phyloP scores from a whole-genome alignment of 2,797 vertebrate species.

The Karalla daura region DNA sequence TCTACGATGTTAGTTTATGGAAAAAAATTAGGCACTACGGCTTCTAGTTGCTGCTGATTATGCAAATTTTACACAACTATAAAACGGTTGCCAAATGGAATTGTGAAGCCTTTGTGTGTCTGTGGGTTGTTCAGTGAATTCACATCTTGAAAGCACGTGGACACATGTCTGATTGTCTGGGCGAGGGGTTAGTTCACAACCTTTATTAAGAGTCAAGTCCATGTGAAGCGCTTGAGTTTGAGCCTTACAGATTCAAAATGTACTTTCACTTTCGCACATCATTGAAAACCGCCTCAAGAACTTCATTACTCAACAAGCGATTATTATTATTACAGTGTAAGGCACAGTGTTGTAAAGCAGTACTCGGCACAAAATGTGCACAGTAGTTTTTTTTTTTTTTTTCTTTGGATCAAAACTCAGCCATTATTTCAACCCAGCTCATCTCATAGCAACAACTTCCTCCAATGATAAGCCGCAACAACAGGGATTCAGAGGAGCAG shows the following conservation, averaged over 20 bases:
- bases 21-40: no score
- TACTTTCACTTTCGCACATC: not conserved
- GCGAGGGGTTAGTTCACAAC: conserved; percentile 41
- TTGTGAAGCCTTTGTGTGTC: no score
- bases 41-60: no score
- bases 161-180: not conserved
- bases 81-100: no score
- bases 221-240: not conserved
- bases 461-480: not conserved
- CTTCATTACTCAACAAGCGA: not conserved
- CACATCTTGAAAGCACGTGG: not conserved
- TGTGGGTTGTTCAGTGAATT: not conserved
- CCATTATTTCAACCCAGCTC: not conserved
- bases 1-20: no score
- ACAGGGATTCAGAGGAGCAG: not conserved
- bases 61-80: no score
- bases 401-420: conserved; percentile 9
- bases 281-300: not conserved
- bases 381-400: conserved; percentile 1
- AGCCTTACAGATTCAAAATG: not conserved
- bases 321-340: not conserved
- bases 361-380: not conserved
- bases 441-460: conserved; percentile 7
- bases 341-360: conserved; percentile 6
- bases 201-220: conserved; percentile 53